Percentiles rank a stretch among this genome's conserved stretches.
These are phyloP conservation scores for Acestrorhynchus altus DNA, from an alignment of 2,797 vertebrate genomes.

Conservation along the genomic window DNA sequence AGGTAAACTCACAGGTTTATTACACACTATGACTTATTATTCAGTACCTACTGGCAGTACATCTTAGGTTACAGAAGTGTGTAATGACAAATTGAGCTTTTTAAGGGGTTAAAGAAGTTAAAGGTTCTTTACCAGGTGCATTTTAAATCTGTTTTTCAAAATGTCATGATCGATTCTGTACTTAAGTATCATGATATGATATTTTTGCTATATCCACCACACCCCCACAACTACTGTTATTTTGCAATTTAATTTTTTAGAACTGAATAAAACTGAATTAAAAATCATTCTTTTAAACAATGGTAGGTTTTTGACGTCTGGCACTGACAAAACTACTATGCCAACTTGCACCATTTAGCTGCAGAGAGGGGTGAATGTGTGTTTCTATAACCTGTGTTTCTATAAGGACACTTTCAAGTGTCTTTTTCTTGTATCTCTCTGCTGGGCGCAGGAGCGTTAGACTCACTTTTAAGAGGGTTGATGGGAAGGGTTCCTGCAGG, in stretches of 20 bases:
- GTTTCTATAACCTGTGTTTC: constrained; percentile 16
- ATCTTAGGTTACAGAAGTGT: too few relatives aligned
- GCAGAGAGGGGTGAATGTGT: constrained; percentile 18
- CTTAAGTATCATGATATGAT: too few relatives aligned
- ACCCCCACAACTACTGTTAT: background rate
- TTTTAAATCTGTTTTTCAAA: too few relatives aligned
- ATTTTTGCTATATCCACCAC: too few relatives aligned
- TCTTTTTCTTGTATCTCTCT: constrained; percentile 81
- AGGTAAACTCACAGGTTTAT: too few relatives aligned
- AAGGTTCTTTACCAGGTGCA: too few relatives aligned
- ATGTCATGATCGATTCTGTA: too few relatives aligned
- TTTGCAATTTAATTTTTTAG: too few relatives aligned
- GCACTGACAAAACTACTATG: background rate
- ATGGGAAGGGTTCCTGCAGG: constrained; percentile 89
- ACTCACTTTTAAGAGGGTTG: constrained; percentile 90
- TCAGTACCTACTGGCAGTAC: too few relatives aligned
- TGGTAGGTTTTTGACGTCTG: background rate
- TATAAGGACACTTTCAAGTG: constrained; percentile 34
- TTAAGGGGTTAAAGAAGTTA: too few relatives aligned
- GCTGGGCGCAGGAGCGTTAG: constrained; percentile 86
- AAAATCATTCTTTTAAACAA: background rate
- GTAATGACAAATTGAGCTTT: too few relatives aligned
- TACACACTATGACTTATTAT: too few relatives aligned
- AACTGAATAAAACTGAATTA: background rate
- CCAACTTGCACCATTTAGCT: background rate